Conservation (phyloP, 2,888 invertebrate genomes). For the Marasmarcha lunaedactyla region DNA sequence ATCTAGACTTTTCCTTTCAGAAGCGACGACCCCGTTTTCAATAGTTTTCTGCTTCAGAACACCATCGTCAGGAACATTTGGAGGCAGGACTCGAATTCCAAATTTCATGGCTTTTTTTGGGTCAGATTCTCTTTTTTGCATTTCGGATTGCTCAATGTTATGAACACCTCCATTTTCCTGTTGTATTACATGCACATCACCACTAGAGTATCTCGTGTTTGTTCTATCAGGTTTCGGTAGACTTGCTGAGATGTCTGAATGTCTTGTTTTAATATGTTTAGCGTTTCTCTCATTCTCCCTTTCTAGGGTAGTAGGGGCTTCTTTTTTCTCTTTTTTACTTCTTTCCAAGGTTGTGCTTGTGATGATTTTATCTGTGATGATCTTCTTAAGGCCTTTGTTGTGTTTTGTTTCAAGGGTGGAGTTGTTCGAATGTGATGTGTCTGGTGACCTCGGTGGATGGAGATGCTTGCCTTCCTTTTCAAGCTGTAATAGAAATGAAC, state of each 20-base stretch:
- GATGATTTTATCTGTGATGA: conserved; percentile 58
- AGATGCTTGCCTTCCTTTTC: conserved; percentile 59
- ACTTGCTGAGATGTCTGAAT: conserved; percentile 37
- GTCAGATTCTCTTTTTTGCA: conserved; percentile 68
- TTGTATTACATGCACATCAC: conserved; percentile 52
- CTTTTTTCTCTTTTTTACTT: conserved; percentile 57
- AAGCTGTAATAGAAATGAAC: conserved; percentile 39
- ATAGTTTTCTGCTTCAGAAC: conserved; percentile 53
- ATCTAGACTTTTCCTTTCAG: conserved; percentile 44
- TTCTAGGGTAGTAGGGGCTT: conserved; percentile 48
- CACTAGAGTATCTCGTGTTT: conserved; percentile 46
- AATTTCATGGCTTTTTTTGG: conserved; percentile 74
- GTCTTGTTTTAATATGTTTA: conserved; percentile 43
- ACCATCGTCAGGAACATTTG: conserved; percentile 64
- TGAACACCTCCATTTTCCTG: conserved; percentile 44
- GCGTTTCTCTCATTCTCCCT: conserved; percentile 62
- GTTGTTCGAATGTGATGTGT: conserved; percentile 56
- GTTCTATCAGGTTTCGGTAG: conserved; percentile 46
- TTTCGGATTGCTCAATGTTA: conserved; percentile 52
- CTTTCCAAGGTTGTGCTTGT: conserved; percentile 50
- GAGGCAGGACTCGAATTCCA: conserved; percentile 76
- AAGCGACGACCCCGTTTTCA: conserved; percentile 46
- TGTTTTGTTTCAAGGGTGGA: conserved; percentile 61
- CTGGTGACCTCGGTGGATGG: conserved; percentile 56
- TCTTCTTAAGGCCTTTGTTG: conserved; percentile 61